These are phyloP conservation scores for Gymnogyps californianus DNA, from an alignment of 2,113 vertebrate genomes.

Conservation along the genomic window DNA sequence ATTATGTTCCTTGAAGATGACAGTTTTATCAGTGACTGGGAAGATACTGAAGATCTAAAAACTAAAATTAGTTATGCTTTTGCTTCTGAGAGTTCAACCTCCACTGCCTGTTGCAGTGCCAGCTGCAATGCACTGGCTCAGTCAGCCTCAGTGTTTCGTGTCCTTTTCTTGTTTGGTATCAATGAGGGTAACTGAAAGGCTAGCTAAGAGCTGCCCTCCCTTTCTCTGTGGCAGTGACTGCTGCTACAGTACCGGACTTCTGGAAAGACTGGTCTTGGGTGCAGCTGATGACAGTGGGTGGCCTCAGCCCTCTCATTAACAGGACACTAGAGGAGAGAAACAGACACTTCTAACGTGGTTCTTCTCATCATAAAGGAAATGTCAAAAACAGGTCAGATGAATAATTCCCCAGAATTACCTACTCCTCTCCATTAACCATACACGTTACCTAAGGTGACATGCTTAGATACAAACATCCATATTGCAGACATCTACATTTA, in stretches of 20 bases:
- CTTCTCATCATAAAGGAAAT: not conserved
- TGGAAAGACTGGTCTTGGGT: not conserved
- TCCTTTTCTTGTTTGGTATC: not conserved
- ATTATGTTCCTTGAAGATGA: not conserved
- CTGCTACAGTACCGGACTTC: not conserved
- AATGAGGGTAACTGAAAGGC: not conserved
- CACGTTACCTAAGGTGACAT: rapidly evolving
- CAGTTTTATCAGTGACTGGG: not conserved
- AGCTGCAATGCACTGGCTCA: not conserved
- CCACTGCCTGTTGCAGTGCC: not conserved
- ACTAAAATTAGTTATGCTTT: not conserved
- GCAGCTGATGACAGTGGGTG: not conserved
- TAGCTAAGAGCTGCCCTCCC: not conserved
- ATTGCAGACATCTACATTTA: not conserved
- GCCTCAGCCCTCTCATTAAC: not conserved
- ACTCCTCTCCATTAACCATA: not conserved
- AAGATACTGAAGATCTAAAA: not conserved
- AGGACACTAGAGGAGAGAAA: not conserved
- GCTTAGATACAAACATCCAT: not conserved
- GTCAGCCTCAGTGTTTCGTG: not conserved
- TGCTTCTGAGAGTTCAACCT: not conserved
- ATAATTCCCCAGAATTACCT: not conserved
- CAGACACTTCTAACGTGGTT: not conserved
- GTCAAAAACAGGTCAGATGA: not conserved
- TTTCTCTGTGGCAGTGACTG: not conserved